Base-by-base conservation (phyloP, 2,888 invertebrate species). In the Uloborus plumipes region DNA sequence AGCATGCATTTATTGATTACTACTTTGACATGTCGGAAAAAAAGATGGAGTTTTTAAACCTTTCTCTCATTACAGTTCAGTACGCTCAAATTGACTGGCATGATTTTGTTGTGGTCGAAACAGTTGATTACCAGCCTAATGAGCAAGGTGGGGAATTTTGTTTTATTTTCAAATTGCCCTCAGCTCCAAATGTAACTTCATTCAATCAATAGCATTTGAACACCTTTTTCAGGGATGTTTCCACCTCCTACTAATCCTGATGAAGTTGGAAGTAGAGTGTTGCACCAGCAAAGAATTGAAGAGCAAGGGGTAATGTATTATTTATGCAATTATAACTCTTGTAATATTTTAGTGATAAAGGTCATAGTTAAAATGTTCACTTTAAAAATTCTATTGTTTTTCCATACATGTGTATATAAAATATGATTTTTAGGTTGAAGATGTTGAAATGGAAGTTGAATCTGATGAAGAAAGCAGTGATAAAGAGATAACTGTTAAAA, bases 81-180 rank as follows among this genome's bases (percentile, higher is more conserved):
- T 99, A 99, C 89, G 98, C 98, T 0, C 97, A 97, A 88, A 98
- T 99, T 85, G 99, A 99, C 89, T 99, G 99, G 99, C 99, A 99
- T 89, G 99, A 99, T 89, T 99, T 99, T 89, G 99, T 99, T 0
- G 99, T 99, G 0, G 99, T 99, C 0, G 99, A 99, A 90, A 99
- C 99, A 0, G 99, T 99, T 0, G 99, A 99, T 89, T 99, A 99
- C 89, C 97, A 98, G 86, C 95, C 96, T 0, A 96, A 95, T 87
- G 99, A 99, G 90, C 93, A 94, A 15, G 97, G 97, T 0, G 85
- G 20, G 11, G 13, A 1, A 65, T n/a, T n/a, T 65, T 15, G 47
- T 49, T 49, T 26, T 26, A 51, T 66, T 22, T 26, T 51, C 20
- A 18, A 31, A 31, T 70, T 31, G 26, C 18, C 7, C 15, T 59